Percentiles rank a stretch among this genome's conserved stretches.
Evolutionary conservation across 2,113 vertebrate genomes (phyloP).

Genomic region (Siniperca knerii): DNA sequence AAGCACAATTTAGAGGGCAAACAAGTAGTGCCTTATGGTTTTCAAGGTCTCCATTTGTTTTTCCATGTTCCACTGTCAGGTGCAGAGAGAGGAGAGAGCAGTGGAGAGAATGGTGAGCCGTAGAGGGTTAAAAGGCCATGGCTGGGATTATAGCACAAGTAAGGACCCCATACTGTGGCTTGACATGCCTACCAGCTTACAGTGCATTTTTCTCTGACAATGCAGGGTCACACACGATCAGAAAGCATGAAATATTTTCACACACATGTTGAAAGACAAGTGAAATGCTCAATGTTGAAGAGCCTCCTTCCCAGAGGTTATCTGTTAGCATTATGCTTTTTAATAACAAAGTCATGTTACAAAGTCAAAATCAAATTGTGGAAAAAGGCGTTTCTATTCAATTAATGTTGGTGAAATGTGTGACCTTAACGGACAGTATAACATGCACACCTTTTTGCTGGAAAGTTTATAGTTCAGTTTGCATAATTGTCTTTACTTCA

Average conservation of each 20-base stretch:
- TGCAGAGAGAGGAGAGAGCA: slow-evolving; percentile 54
- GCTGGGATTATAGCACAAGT: slow-evolving; percentile 82
- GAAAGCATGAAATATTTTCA: slow-evolving; percentile 76
- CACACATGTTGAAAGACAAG: slow-evolving; percentile 76
- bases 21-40: slow-evolving; percentile 82
- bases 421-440: slow-evolving; percentile 32
- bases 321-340: slow-evolving; percentile 33
- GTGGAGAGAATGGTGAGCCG: slow-evolving; percentile 67
- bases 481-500: not conserved
- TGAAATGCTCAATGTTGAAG: slow-evolving; percentile 37
- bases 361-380: slow-evolving; percentile 61
- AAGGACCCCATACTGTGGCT: slow-evolving; percentile 81
- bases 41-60: slow-evolving; percentile 86
- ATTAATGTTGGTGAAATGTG: not conserved
- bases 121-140: slow-evolving; percentile 81
- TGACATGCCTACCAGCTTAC: slow-evolving; percentile 84
- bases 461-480: not conserved
- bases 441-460: not conserved
- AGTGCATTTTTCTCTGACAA: slow-evolving; percentile 83
- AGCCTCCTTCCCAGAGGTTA: slow-evolving; percentile 68
- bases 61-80: slow-evolving; percentile 81
- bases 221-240: slow-evolving; percentile 76
- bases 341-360: slow-evolving; percentile 51
- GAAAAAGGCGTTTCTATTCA: not conserved
- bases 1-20: slow-evolving; percentile 75